A percentile compares a stretch with the other conserved stretches of the same genome.
Evolutionary conservation across 2,113 vertebrate species (phyloP).

Genomic region (Sisor rabdophorus): DNA sequence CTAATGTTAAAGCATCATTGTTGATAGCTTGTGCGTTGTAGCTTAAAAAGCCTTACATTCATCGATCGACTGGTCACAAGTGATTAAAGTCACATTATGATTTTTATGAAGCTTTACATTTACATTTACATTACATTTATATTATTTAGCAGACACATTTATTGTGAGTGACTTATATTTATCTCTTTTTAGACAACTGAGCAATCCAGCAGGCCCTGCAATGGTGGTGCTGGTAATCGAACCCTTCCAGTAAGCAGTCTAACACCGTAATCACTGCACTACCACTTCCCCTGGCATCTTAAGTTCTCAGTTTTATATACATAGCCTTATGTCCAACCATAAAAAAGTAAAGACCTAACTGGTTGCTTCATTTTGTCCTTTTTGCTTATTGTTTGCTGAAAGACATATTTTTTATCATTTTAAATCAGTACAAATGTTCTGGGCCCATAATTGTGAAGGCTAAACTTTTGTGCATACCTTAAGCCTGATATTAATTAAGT

Average conservation of each 20-base stretch:
- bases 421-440: background rate
- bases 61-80: background rate
- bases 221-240: too few species aligned
- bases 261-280: too few species aligned
- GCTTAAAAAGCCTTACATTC: background rate
- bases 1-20: background rate
- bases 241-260: too few species aligned
- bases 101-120: background rate
- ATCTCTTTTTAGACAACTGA: too few species aligned
- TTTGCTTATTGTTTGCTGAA: conserved; percentile 9
- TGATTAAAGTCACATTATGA: background rate
- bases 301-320: too few species aligned
- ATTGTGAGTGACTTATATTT: too few species aligned
- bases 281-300: too few species aligned
- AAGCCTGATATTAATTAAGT: conserved; percentile 28
- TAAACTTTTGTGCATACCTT: conserved; percentile 12
- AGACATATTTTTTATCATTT: conserved; percentile 5
- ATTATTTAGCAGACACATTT: too few species aligned
- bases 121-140: too few species aligned
- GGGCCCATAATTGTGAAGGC: conserved; percentile 17
- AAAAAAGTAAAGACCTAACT: background rate
- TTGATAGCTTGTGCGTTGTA: background rate
- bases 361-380: background rate
- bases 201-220: too few species aligned
- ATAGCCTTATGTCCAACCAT: background rate